Conservation (phyloP, 2,888 invertebrate species). For the Ophioninae sp. region DNA sequence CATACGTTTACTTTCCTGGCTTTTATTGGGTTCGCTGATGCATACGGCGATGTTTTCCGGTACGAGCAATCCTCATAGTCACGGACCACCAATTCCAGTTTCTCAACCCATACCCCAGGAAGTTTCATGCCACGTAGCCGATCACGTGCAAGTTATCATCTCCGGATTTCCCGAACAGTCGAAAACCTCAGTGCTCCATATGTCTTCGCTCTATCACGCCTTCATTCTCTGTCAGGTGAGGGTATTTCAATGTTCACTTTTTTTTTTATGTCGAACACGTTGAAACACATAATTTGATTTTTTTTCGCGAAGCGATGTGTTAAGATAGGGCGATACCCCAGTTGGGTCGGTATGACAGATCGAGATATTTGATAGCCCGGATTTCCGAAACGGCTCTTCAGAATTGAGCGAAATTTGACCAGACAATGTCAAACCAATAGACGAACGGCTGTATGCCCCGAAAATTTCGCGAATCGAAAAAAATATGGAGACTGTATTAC, state of each 20-base stretch:
- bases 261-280: constrained; percentile 1
- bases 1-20: constrained; percentile 96
- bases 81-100: constrained; percentile 79
- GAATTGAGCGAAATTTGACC: too few species aligned
- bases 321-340: too few species aligned
- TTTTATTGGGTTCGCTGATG: constrained; percentile 96
- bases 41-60: constrained; percentile 87
- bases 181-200: constrained; percentile 94
- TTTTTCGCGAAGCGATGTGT: background rate
- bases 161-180: constrained; percentile 98
- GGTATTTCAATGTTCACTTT: constrained; percentile 22
- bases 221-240: constrained; percentile 96
- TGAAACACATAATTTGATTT: background rate
- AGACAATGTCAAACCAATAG: too few species aligned
- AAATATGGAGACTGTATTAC: too few species aligned
- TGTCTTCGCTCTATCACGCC: constrained; percentile 98
- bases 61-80: constrained; percentile 72
- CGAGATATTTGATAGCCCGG: too few species aligned
- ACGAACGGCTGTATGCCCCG: too few species aligned
- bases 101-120: constrained; percentile 96
- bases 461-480: too few species aligned
- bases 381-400: too few species aligned
- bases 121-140: constrained; percentile 97
- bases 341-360: too few species aligned
- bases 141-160: constrained; percentile 98